These are phyloP conservation scores for Andrena bicolor DNA, from an alignment of 2,888 invertebrate genomes.

Conservation along the genomic window DNA sequence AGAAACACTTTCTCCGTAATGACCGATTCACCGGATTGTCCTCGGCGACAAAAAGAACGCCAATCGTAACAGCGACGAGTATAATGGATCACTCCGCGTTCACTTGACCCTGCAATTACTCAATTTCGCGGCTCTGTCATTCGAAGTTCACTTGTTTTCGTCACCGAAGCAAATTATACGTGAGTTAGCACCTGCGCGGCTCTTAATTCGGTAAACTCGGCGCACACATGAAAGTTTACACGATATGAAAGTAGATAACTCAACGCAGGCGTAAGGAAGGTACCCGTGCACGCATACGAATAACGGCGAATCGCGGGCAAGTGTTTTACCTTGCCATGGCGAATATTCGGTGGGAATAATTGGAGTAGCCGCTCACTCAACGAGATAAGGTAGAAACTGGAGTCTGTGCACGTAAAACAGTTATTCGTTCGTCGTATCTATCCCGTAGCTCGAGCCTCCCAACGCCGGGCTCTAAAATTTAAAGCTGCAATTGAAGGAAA, in stretches of 20 bases:
- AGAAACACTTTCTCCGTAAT: constrained; percentile 80
- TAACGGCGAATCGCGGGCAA: not conserved
- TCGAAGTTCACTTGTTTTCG: not conserved
- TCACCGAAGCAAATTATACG: not conserved
- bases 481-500: not conserved
- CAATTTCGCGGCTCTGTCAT: not conserved
- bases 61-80: not conserved
- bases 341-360: not conserved
- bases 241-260: too few relatives aligned
- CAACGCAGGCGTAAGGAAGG: not conserved
- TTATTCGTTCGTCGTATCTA: constrained; percentile 7
- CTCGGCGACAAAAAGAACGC: constrained; percentile 20
- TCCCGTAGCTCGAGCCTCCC: too few relatives aligned
- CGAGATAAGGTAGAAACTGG: constrained; percentile 26
- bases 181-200: not conserved
- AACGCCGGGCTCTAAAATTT: constrained; percentile 1
- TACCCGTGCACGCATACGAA: not conserved
- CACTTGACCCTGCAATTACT: not conserved
- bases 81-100: not conserved
- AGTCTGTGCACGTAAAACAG: constrained; percentile 24
- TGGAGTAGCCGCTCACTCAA: not conserved
- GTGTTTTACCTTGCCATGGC: not conserved
- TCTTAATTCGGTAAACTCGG: not conserved
- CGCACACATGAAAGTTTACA: too few relatives aligned
- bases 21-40: constrained; percentile 68